Conservation (phyloP, 2,113 vertebrate species). For the Stictonetta naevosa region DNA sequence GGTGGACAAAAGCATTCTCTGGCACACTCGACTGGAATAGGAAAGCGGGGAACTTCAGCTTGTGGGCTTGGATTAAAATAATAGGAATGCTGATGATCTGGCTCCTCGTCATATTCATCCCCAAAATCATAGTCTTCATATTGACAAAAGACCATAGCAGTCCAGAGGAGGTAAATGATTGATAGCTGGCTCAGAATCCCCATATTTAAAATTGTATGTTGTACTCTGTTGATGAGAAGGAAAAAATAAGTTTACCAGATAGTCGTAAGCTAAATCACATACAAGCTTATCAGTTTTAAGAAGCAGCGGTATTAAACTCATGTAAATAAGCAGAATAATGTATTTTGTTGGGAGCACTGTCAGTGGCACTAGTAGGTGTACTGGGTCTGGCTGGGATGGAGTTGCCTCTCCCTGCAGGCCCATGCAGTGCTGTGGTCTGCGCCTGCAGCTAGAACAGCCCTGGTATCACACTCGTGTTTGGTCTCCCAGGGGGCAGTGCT, state of each 20-base stretch:
- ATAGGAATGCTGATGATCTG: constrained; percentile 59
- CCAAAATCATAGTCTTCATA: constrained; percentile 76
- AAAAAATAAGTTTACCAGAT: neutral
- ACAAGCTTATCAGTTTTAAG: neutral
- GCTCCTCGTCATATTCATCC: constrained; percentile 74
- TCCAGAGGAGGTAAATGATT: constrained; percentile 64
- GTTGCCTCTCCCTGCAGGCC: too few relatives aligned
- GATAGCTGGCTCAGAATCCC: constrained; percentile 34
- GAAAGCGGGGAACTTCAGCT: constrained; percentile 32
- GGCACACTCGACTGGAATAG: constrained; percentile 64
- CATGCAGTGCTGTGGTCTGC: too few relatives aligned
- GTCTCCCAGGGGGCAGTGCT: too few relatives aligned
- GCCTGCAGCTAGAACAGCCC: too few relatives aligned
- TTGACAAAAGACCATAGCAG: constrained; percentile 71
- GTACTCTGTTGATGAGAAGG: constrained; percentile 56
- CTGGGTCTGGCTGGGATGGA: too few relatives aligned
- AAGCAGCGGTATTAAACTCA: neutral
- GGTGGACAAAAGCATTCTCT: constrained; percentile 82
- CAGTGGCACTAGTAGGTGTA: neutral
- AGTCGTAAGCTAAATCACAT: neutral
- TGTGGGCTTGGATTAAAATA: constrained; percentile 63
- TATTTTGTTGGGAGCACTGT: neutral
- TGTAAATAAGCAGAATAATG: neutral
- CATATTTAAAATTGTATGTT: constrained; percentile 61
- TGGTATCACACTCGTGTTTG: too few relatives aligned